phyloP scores from a whole-genome alignment of 2,888 invertebrate species.

The Petrolisthes manimaculis region DNA sequence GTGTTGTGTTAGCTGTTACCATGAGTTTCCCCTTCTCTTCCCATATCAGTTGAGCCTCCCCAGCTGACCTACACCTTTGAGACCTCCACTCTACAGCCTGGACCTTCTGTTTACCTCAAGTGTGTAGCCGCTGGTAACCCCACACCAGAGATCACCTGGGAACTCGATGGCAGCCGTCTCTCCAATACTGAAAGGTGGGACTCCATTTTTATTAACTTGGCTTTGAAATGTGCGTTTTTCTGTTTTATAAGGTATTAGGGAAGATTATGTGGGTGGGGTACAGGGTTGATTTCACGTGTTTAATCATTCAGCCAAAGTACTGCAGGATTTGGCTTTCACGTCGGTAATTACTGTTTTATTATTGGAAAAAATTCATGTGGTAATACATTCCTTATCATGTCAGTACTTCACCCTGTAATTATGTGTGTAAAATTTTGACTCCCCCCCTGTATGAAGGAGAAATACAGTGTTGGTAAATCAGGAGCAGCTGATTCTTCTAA shows the following conservation, averaged over 20 bases:
- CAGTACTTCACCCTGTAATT: too few species aligned
- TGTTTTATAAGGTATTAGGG: too few species aligned
- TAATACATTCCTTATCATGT: too few species aligned
- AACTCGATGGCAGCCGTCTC: conserved; percentile 86
- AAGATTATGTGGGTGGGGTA: too few species aligned
- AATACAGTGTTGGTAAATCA: too few species aligned
- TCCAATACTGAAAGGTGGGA: conserved; percentile 78
- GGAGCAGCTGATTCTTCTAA: too few species aligned
- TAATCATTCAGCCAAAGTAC: too few species aligned
- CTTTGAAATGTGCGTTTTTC: too few species aligned
- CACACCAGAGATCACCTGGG: conserved; percentile 93
- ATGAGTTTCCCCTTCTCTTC: background rate
- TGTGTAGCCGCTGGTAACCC: conserved; percentile 96
- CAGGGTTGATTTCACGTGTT: too few species aligned
- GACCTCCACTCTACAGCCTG: conserved; percentile 90
- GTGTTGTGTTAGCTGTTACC: background rate
- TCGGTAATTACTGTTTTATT: too few species aligned
- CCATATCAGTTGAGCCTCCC: conserved; percentile 82
- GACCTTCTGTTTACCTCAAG: conserved; percentile 88
- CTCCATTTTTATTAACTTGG: background rate
- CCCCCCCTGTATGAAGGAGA: background rate
- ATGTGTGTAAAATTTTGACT: background rate
- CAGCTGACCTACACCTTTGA: conserved; percentile 88
- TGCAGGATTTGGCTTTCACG: too few species aligned
- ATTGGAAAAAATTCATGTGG: too few species aligned